These are phyloP conservation scores for Thalassarche chlororhynchos DNA, from an alignment of 2,113 vertebrate species.

Conservation along the genomic window DNA sequence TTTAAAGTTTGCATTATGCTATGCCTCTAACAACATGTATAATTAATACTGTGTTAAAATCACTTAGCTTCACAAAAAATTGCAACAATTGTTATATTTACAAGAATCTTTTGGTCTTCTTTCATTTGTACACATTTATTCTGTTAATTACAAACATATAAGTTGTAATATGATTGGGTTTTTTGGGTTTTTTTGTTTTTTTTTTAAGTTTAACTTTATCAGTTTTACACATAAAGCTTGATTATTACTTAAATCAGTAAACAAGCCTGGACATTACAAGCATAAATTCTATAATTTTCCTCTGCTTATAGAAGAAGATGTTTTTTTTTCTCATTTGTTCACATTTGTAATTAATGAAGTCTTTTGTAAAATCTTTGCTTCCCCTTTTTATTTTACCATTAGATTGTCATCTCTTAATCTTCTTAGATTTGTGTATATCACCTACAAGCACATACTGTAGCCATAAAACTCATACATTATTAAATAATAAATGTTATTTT, in stretches of 20 bases:
- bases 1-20: not conserved
- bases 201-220: not conserved
- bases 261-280: not conserved
- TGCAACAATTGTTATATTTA: not conserved
- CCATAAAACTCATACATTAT: not conserved
- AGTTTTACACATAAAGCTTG: not conserved
- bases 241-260: not conserved
- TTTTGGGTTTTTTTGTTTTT: too few species aligned
- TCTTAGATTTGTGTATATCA: not conserved
- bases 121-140: not conserved
- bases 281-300: not conserved
- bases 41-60: not conserved
- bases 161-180: not conserved
- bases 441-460: not conserved
- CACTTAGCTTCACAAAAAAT: not conserved
- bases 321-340: not conserved
- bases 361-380: not conserved
- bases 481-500: not conserved
- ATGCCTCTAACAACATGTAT: not conserved
- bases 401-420: not conserved
- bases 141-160: not conserved
- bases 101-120: not conserved
- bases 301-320: not conserved
- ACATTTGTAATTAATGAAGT: not conserved
- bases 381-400: not conserved